Base-by-base conservation (phyloP, 2,888 invertebrate species). In the Neoscelio sp. region DNA sequence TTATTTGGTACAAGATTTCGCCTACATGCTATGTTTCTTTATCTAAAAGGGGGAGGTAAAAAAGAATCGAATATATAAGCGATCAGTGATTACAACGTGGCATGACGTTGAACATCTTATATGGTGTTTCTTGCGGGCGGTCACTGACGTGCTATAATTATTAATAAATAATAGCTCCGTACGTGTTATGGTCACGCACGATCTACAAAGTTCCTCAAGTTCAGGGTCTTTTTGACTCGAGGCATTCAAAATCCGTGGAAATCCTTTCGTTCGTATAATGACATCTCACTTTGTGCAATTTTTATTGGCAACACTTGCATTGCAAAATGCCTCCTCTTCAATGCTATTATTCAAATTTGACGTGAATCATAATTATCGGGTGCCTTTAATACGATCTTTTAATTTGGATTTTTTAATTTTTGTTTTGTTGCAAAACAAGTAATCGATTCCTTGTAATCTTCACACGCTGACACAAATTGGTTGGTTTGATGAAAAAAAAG, bases 61-160 rank as follows among this genome's bases (percentile, higher is more conserved):
- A 74, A 78, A 38, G 62, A 78, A 74, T 70, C 70, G 74, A 64
- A 68, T 70, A 50, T 78, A 62, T 74, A 68, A 67, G 70, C 74
- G 78, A 79, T 79, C 62, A 60, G 64, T 64, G 78, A 79, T 79
- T 79, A 79, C 78, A 79, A 79, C 78, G 78, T 60, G 78, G 78
- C 78, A 78, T 78, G 78, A 78, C 74, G 78, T n/a, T 58, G 64
- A 74, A 74, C 54, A 78, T 74, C 68, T 74, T 64, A 38, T 42
- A 62, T 33, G 56, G 62, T 40, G 54, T 62, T 74, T 78, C 73
- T 78, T 68, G 56, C 73, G 54, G 33, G 64, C 68, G 74, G 74
- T 74, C 78, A 78, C 68, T 78, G 65, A 74, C 64, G 78, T 56
- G 64, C 30, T 60, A 44, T 70, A 78, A 78, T 78, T 78, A 78